These are phyloP conservation scores for Eriocheir sinensis DNA, from an alignment of 1,140 invertebrate genomes.

Conservation along the genomic window DNA sequence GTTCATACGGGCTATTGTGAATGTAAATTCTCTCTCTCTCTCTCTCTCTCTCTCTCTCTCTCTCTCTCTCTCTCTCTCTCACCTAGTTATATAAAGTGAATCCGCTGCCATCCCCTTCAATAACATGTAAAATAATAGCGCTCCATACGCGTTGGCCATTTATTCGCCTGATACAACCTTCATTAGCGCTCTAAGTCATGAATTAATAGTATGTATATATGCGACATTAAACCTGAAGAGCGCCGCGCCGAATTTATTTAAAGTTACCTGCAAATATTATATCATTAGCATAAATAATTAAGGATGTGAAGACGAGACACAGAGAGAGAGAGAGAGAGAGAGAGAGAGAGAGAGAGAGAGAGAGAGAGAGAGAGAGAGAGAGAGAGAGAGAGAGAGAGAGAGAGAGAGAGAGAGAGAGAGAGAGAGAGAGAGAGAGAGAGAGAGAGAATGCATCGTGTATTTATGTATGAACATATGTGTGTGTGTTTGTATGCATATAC, in stretches of 20 bases:
- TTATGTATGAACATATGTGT: not conserved
- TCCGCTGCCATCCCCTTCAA: not conserved
- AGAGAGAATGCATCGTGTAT: not conserved
- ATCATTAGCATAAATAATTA: no score
- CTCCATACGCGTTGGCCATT: constrained; percentile 6
- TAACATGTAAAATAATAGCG: not conserved
- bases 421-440: not conserved
- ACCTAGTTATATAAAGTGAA: not conserved
- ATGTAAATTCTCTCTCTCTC: constrained; percentile 5
- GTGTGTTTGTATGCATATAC: not conserved
- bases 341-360: not conserved
- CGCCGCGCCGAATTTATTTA: no score
- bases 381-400: not conserved
- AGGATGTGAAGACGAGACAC: not conserved
- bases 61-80: no score
- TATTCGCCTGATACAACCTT: not conserved
- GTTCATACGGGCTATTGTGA: no score
- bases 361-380: not conserved
- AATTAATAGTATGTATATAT: not conserved
- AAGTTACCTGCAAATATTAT: no score
- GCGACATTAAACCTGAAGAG: no score
- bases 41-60: not conserved
- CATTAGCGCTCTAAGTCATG: not conserved
- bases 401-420: not conserved
- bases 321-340: not conserved